Conservation (phyloP, 2,888 invertebrate species). For the Lycia hirtaria region DNA sequence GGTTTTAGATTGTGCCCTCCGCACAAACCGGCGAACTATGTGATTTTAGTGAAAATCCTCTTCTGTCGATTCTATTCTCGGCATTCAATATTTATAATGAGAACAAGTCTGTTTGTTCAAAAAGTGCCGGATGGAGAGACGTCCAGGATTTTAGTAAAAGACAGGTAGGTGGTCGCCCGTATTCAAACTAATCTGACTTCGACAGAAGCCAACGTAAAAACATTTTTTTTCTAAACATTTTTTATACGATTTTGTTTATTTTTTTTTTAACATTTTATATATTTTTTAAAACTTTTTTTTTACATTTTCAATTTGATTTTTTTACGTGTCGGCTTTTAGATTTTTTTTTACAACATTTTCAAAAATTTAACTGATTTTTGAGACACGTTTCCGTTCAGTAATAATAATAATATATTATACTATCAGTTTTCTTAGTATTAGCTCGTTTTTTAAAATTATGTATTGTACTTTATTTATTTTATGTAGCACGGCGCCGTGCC, state of each 20-base stretch:
- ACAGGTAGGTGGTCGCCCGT: slow-evolving; percentile 41
- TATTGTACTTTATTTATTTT: slow-evolving; percentile 79
- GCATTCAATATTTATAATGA: not conserved
- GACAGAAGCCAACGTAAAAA: slow-evolving; percentile 61
- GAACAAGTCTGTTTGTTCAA: not conserved
- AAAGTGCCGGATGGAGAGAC: slow-evolving; percentile 1
- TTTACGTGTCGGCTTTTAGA: slow-evolving; percentile 59
- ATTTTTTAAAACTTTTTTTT: slow-evolving; percentile 50
- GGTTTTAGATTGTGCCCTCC: slow-evolving; percentile 26
- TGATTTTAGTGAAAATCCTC: slow-evolving; percentile 16
- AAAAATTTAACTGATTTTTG: slow-evolving; percentile 72
- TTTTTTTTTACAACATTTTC: slow-evolving; percentile 66
- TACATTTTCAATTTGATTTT: slow-evolving; percentile 56
- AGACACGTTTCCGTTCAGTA: slow-evolving; percentile 67
- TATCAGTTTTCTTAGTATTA: slow-evolving; percentile 79
- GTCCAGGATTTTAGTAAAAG: not conserved
- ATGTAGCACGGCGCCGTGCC: slow-evolving; percentile 72
- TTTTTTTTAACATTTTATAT: slow-evolving; percentile 51
- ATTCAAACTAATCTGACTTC: slow-evolving; percentile 48
- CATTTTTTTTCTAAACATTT: slow-evolving; percentile 61
- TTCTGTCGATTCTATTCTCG: not conserved
- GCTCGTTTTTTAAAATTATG: slow-evolving; percentile 74
- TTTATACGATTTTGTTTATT: slow-evolving; percentile 51
- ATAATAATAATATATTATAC: slow-evolving; percentile 50
- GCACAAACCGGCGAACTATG: slow-evolving; percentile 17